Conservation (phyloP, 2,888 invertebrate species). For the Limenitis arthemis region DNA sequence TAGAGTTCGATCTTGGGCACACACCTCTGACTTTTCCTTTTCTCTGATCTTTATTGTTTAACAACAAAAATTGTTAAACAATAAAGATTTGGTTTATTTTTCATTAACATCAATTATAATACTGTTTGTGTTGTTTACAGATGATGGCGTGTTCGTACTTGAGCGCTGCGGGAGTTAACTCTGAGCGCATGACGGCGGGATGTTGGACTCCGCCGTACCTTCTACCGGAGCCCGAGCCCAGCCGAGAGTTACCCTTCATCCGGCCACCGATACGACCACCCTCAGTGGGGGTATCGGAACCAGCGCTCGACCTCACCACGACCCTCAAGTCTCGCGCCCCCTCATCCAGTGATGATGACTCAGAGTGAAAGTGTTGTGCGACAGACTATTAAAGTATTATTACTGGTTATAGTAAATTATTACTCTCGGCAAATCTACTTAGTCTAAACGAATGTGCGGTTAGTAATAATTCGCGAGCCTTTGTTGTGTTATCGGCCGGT, state of each 20-base stretch:
- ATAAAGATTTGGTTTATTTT: too few relatives aligned
- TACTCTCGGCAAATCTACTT: slow-evolving; percentile 34
- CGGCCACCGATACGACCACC: slow-evolving; percentile 21
- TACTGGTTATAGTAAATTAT: slow-evolving; percentile 40
- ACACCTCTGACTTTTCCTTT: too few relatives aligned
- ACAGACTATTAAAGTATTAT: slow-evolving; percentile 42
- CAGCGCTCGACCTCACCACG: slow-evolving; percentile 54
- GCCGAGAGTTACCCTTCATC: slow-evolving; percentile 29
- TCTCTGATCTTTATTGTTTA: too few relatives aligned
- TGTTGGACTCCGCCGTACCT: slow-evolving; percentile 55
- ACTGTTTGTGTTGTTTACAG: slow-evolving; percentile 34
- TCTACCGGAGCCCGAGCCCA: slow-evolving; percentile 29
- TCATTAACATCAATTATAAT: neutral
- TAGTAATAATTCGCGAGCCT: slow-evolving; percentile 46
- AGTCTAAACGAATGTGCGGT: slow-evolving; percentile 26
- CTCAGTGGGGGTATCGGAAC: slow-evolving; percentile 31
- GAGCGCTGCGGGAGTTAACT: slow-evolving; percentile 49
- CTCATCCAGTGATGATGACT: slow-evolving; percentile 36
- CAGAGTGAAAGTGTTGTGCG: slow-evolving; percentile 64
- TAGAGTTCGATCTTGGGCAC: too few relatives aligned
- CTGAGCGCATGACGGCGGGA: slow-evolving; percentile 42
- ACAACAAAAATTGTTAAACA: too few relatives aligned
- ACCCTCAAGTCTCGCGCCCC: slow-evolving; percentile 38
- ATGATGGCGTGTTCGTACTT: slow-evolving; percentile 70
- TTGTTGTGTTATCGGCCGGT: slow-evolving; percentile 51